Conservation (phyloP, 2,888 invertebrate species). For the Tholera decimalis region DNA sequence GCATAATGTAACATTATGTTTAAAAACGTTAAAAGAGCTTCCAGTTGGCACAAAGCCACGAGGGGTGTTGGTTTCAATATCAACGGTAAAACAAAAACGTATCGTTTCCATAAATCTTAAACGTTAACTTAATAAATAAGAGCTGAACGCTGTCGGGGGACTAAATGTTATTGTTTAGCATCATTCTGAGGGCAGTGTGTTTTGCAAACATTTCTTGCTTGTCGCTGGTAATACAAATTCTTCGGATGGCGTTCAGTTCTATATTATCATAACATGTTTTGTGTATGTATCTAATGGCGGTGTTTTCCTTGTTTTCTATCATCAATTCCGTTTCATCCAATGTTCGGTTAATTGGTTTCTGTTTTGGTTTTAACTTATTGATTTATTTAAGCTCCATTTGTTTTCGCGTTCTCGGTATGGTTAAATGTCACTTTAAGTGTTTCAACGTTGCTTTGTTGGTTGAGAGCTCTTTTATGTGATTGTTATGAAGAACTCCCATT, state of each 20-base stretch:
- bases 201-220: conserved; percentile 88
- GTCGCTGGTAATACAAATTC: conserved; percentile 82
- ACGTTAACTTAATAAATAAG: conserved; percentile 83
- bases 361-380: conserved; percentile 69
- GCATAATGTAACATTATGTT: conserved; percentile 73
- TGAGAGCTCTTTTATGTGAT: conserved; percentile 28
- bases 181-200: conserved; percentile 85
- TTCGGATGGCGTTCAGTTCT: conserved; percentile 88
- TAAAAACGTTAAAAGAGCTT: conserved; percentile 82
- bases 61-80: conserved; percentile 91
- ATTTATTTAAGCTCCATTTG: conserved; percentile 62
- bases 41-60: conserved; percentile 89
- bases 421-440: conserved; percentile 65
- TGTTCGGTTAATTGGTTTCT: conserved; percentile 68
- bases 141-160: conserved; percentile 80
- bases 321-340: conserved; percentile 69
- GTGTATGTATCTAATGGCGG: conserved; percentile 88
- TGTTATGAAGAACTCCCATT: conserved; percentile 22
- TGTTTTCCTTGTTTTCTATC: conserved; percentile 85
- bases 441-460: conserved; percentile 66
- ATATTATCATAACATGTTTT: conserved; percentile 90
- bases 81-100: conserved; percentile 88
- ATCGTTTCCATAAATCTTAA: conserved; percentile 89
- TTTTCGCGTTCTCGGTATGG: conserved; percentile 56
- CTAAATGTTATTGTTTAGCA: conserved; percentile 84